A percentile compares a stretch with the other conserved stretches of the same genome.
phyloP scores from a whole-genome alignment of 2,888 invertebrate genomes.

The Synanthedon andrenaeformis region DNA sequence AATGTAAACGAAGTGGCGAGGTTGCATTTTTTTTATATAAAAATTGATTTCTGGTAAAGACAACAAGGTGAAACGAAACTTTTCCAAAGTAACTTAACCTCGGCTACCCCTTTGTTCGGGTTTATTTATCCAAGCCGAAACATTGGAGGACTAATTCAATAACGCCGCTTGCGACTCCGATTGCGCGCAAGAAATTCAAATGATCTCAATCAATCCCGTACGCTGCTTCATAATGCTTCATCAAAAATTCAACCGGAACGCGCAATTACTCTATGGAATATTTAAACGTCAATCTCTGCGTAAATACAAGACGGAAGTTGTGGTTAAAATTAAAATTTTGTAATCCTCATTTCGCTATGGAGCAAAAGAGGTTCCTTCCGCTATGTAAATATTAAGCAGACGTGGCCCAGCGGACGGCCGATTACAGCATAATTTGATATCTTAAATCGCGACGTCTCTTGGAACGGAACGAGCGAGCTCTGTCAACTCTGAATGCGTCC shows the following conservation, averaged over 20 bases:
- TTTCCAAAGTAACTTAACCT: conserved; percentile 11
- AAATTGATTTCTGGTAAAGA: conserved; percentile 1
- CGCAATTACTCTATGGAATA: conserved; percentile 62
- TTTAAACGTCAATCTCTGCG: conserved; percentile 54
- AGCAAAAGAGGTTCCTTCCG: conserved; percentile 51
- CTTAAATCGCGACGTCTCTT: conserved; percentile 50
- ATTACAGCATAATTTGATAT: conserved; percentile 64
- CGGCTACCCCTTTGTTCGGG: conserved; percentile 28
- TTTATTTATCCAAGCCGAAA: conserved; percentile 51
- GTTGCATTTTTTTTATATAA: no score
- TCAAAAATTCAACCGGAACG: conserved; percentile 60
- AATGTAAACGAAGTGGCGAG: no score
- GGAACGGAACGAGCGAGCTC: conserved; percentile 38
- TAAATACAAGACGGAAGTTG: conserved; percentile 52
- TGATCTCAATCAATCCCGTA: conserved; percentile 55
- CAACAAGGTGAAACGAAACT: conserved; percentile 11
- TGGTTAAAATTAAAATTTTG: conserved; percentile 54
- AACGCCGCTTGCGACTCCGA: conserved; percentile 37
- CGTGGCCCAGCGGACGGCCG: conserved; percentile 36
- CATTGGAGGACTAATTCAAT: conserved; percentile 57
- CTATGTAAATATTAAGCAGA: conserved; percentile 56
- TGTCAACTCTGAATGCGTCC: conserved; percentile 51
- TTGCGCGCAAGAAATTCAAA: conserved; percentile 61
- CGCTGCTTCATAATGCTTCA: conserved; percentile 51
- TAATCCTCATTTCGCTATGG: conserved; percentile 45